phyloP scores from a whole-genome alignment of 2,888 invertebrate species.

The Leuctra nigra region DNA sequence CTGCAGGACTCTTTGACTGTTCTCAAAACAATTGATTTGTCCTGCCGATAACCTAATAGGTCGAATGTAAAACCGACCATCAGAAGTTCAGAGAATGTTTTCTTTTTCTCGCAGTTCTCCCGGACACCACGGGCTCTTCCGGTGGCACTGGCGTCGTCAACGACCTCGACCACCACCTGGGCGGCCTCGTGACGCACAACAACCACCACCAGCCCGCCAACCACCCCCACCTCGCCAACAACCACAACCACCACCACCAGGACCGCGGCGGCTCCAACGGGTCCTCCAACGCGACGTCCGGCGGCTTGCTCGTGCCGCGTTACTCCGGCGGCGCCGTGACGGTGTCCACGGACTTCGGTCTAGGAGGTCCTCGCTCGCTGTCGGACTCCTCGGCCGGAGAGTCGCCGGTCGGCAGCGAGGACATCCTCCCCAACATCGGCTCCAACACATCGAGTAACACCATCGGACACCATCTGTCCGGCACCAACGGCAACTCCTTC shows the following conservation, averaged over 20 bases:
- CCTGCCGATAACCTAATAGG: too few relatives aligned
- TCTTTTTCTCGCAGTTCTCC: constrained; percentile 53
- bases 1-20: too few relatives aligned
- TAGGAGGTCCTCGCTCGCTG: constrained; percentile 61
- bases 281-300: constrained; percentile 23
- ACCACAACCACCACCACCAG: constrained; percentile 20
- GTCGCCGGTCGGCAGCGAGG: constrained; percentile 32
- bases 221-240: constrained; percentile 35
- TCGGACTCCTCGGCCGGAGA: constrained; percentile 76
- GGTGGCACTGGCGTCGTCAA: constrained; percentile 39
- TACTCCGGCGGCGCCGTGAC: constrained; percentile 53
- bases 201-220: constrained; percentile 41
- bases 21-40: too few relatives aligned
- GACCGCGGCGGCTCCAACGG: constrained; percentile 25
- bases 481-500: constrained; percentile 51
- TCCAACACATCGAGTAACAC: constrained; percentile 65
- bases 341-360: constrained; percentile 47
- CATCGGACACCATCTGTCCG: constrained; percentile 46
- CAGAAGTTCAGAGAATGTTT: too few relatives aligned
- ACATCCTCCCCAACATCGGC: constrained; percentile 27
- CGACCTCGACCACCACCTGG: constrained; percentile 63
- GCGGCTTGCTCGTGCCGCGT: constrained; percentile 54
- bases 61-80: too few relatives aligned
- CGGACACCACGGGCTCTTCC: constrained; percentile 59
- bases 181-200: constrained; percentile 49